phyloP scores from a whole-genome alignment of 2,888 invertebrate species.

The Timema cristinae region DNA sequence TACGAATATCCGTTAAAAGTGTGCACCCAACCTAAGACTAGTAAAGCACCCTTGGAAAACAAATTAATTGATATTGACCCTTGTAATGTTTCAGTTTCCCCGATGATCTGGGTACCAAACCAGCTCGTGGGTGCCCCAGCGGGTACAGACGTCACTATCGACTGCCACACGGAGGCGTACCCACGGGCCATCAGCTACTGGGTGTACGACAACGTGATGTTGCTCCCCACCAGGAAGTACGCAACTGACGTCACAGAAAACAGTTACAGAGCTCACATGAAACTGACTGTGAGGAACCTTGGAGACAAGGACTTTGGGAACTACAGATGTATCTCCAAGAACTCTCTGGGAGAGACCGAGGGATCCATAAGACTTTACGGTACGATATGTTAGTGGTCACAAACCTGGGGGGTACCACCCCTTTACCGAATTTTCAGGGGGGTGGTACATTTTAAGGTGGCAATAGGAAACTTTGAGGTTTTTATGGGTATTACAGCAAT shows the following conservation, averaged over 20 bases:
- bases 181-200: constrained; percentile 90
- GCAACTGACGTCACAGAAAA: constrained; percentile 78
- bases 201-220: constrained; percentile 87
- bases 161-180: constrained; percentile 90
- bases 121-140: constrained; percentile 88
- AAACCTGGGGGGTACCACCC: too few relatives aligned
- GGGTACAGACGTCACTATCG: constrained; percentile 86
- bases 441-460: too few relatives aligned
- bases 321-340: constrained; percentile 90
- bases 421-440: too few relatives aligned
- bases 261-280: constrained; percentile 87
- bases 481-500: too few relatives aligned
- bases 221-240: constrained; percentile 84
- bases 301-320: constrained; percentile 83
- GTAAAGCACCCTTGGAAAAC: too few relatives aligned
- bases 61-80: background rate
- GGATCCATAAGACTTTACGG: constrained; percentile 89
- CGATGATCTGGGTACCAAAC: constrained; percentile 93
- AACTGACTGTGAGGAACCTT: constrained; percentile 78
- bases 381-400: too few relatives aligned
- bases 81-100: constrained; percentile 65
- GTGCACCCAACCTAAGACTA: too few relatives aligned
- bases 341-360: constrained; percentile 89
- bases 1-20: too few relatives aligned
- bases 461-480: too few relatives aligned